Base-by-base conservation (phyloP, 1,140 invertebrate species). In the Anastrepha ludens region DNA sequence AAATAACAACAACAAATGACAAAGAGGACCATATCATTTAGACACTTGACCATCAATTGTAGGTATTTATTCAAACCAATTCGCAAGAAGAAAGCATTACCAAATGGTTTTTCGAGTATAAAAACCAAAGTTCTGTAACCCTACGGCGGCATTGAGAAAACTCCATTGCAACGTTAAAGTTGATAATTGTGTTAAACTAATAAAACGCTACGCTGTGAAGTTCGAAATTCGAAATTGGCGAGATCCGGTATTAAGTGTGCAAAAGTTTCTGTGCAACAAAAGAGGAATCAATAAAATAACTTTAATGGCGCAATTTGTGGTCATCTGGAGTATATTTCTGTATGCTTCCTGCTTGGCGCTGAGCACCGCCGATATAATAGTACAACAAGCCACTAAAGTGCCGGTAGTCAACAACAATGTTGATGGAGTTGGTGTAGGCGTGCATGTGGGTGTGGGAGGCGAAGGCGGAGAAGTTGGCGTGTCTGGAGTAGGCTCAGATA, bases 281-380 rank as follows among this genome's bases (percentile, higher is more conserved):
- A 81, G 47, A 17, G 8, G 74, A 81, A 81, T 81, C 74, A 81
- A 81, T 81, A 81, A 81, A 55, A 55, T 55, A 55, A 81, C 74
- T 81, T n/a, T 81, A 55, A 81, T 81, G 74, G 74, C 74, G 50
- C 74, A 81, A 81, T 81, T 81, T 81, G 74, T 81, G 74, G 74
- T 81, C 41, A 81, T 81, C 74, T 55, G 47, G 44, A 81, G 74
- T 50, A 20, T 81, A 81, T 55, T 81, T 8, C 74, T 81, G n/a
- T 20, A 20, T 13, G 74, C n/a, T 81, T 81, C 47, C 74, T 81
- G 74, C 15, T 17, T 81, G n/a, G 2, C 41, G 47, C 47, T 81
- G 20, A 62, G 60, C 60, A 62, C 9, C 4, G 60, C 60, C 60
- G 29, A 62, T 17, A 0, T 3, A 13, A 13, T 62, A 13, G 60